Base-by-base conservation (phyloP, 2,888 invertebrate species). In the Sycophila texana region DNA sequence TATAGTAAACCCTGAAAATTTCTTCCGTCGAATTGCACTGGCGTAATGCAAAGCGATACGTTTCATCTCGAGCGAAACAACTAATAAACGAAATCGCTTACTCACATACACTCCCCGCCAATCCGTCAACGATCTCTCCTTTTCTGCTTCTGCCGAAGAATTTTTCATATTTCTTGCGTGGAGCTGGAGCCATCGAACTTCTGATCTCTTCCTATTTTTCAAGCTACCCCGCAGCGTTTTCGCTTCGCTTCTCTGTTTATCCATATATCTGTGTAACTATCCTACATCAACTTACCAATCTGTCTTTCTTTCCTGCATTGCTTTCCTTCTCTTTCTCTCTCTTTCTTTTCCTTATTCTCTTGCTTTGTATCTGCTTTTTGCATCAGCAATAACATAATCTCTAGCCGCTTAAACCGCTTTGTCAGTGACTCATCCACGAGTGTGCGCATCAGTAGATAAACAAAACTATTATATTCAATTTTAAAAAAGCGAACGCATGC, bases 271-370 rank as follows among this genome's bases (percentile, higher is more conserved):
- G 49, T 66, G 74, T 66, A 74, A n/a, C 55, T 22, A 57, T 66
- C 74, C 55, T 39, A 55, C 66, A 74, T 74, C 66, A 66, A 74
- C 66, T 74, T 74, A 58, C 66, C 74, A 66, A 74, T 74, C 66
- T 26, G 66, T 74, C 74, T 66, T 74, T 20, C 20, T 20, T 70
- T 26, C 51, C 71, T 26, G 14, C 22, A 4, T 57, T 39, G 30
- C 18, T 30, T 26, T 53, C 10, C 22, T 12, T 30, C 18, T 53
- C 51, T 65, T 14, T 12, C 51, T 5, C 39, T 51, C 26, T 55
- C 39, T 10, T 20, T 53, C 5, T 39, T 39, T 20, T n/a, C 53
- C 2, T 61, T 5, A 2, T 14, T 13, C 61, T 53, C 0, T 53
- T 3, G 0, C 39, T 16, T 14, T 53, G 4, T n/a, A 2, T 53